Percentiles rank a stretch among this genome's conserved stretches.
phyloP scores from a whole-genome alignment of 2,113 vertebrate species.

The Cyprinodon variegatus region DNA sequence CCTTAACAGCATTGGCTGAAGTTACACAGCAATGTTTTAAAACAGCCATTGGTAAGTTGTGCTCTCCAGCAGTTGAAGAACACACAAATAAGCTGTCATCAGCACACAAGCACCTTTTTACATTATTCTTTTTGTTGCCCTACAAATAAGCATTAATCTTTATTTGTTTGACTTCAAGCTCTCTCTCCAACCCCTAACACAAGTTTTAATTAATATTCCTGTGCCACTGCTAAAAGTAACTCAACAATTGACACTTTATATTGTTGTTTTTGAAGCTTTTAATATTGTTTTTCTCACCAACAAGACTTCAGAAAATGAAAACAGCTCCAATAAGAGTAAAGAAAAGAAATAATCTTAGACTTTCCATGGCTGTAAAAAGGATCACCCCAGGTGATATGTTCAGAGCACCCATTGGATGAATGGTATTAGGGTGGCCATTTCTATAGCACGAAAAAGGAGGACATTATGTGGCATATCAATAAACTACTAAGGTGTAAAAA shows the following conservation, averaged over 20 bases:
- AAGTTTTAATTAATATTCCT: background rate
- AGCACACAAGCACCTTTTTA: slow-evolving; percentile 7
- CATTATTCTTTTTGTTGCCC: slow-evolving; percentile 1
- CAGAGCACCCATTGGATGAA: too few species aligned
- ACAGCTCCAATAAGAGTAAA: background rate
- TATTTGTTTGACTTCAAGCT: slow-evolving; percentile 8
- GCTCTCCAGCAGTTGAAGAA: background rate
- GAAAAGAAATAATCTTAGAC: background rate
- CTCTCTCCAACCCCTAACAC: slow-evolving; percentile 2
- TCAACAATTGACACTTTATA: background rate
- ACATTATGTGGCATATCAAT: too few species aligned
- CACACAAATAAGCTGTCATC: slow-evolving; percentile 11
- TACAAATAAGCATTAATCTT: background rate
- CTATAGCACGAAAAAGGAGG: too few species aligned
- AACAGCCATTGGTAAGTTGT: background rate
- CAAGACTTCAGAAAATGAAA: background rate
- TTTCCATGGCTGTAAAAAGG: background rate
- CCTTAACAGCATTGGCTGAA: background rate
- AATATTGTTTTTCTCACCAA: slow-evolving; percentile 2
- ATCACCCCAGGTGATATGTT: too few species aligned
- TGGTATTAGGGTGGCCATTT: too few species aligned
- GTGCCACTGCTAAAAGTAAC: slow-evolving; percentile 1
- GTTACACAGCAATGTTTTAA: background rate
- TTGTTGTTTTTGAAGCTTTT: slow-evolving; percentile 3
- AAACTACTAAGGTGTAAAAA: too few species aligned